A percentile compares a stretch with the other conserved stretches of the same genome.
These are phyloP conservation scores for Zaprionus ghesquierei DNA, from an alignment of 1,140 invertebrate species.

Conservation along the genomic window DNA sequence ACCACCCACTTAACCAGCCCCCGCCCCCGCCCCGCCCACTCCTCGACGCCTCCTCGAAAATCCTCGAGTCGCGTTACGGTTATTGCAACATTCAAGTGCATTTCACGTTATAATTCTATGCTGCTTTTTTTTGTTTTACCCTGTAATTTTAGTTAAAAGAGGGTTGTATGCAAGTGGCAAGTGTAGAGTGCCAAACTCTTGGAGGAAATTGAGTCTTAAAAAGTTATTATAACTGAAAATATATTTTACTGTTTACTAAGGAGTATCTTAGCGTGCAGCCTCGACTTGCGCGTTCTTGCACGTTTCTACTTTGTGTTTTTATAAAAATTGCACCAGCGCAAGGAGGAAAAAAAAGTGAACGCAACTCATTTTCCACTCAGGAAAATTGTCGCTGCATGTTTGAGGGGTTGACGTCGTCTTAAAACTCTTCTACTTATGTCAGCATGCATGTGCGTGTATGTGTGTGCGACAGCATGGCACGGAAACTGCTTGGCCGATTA, in stretches of 20 bases:
- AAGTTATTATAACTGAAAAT: no score
- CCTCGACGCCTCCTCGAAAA: neutral
- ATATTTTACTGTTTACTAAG: no score
- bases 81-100: conserved; percentile 62
- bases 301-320: conserved; percentile 37
- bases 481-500: conserved; percentile 20
- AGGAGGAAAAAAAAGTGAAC: conserved; percentile 33
- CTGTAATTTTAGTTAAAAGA: neutral
- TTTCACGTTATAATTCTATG: conserved; percentile 64
- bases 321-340: conserved; percentile 53
- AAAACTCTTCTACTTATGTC: neutral
- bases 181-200: neutral
- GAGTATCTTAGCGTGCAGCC: neutral
- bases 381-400: conserved; percentile 71
- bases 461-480: neutral
- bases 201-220: no score
- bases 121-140: conserved; percentile 23
- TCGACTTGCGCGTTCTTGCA: conserved; percentile 8
- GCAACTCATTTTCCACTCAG: conserved; percentile 70
- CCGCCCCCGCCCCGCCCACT: no score
- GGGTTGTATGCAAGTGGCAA: neutral
- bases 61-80: conserved; percentile 11
- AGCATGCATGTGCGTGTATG: neutral
- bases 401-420: conserved; percentile 31
- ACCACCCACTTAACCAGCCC: neutral